Percentiles rank a stretch among this genome's conserved stretches.
phyloP scores from a whole-genome alignment of 2,113 vertebrate genomes.

The Phasianus colchicus region DNA sequence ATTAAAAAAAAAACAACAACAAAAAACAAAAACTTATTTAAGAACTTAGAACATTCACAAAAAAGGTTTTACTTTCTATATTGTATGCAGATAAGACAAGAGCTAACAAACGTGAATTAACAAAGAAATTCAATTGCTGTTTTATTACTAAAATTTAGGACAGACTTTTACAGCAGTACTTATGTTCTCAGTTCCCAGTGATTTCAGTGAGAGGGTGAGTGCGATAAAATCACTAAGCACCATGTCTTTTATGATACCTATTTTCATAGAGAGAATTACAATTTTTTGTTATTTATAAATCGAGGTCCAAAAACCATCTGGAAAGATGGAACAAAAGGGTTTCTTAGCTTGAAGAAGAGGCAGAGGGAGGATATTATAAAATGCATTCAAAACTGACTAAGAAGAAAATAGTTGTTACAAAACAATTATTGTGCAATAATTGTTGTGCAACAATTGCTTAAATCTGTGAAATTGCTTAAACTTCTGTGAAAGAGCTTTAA shows the following conservation, averaged over 20 bases:
- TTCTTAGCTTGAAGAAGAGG: neutral
- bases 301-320: neutral
- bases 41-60: neutral
- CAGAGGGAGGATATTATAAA: neutral
- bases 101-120: neutral
- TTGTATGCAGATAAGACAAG: neutral
- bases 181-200: neutral
- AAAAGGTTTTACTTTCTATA: neutral
- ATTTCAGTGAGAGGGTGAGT: neutral
- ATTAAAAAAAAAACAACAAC: neutral
- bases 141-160: neutral
- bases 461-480: neutral
- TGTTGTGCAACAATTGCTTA: neutral
- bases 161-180: neutral
- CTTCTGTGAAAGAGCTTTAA: neutral
- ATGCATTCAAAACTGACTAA: neutral
- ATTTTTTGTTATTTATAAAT: neutral
- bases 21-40: neutral
- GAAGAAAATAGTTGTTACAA: neutral
- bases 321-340: neutral
- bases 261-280: neutral
- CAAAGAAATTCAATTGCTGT: neutral
- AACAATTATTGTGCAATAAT: rapidly evolving
- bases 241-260: neutral
- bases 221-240: neutral